phyloP scores from a whole-genome alignment of 2,797 vertebrate species.

The Trichosurus vulpecula region DNA sequence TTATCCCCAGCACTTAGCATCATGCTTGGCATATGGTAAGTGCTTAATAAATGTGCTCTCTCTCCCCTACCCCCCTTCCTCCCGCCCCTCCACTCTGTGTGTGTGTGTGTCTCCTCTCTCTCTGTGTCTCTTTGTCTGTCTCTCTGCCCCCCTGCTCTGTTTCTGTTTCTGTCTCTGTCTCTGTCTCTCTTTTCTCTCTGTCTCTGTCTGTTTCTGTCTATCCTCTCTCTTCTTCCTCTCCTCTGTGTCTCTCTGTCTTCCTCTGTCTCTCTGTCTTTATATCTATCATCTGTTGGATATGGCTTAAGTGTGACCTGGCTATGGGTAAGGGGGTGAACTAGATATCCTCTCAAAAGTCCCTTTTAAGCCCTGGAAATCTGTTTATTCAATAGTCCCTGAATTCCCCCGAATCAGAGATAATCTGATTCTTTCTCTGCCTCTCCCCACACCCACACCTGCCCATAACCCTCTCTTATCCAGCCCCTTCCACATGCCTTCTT shows the following conservation, averaged over 20 bases:
- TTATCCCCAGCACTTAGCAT: too few species aligned
- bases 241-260: background rate
- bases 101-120: too few species aligned
- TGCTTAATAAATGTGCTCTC: too few species aligned
- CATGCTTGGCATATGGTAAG: too few species aligned
- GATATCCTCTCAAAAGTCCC: background rate
- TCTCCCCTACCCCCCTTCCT: too few species aligned
- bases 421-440: background rate
- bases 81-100: too few species aligned
- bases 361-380: background rate
- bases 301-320: background rate
- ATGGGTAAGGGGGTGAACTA: background rate
- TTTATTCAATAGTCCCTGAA: background rate
- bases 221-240: too few species aligned
- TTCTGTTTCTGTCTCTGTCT: too few species aligned
- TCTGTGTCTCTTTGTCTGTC: too few species aligned
- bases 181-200: too few species aligned
- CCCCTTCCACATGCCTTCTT: slow-evolving; percentile 90
- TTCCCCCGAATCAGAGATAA: background rate
- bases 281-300: background rate
- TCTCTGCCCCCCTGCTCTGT: too few species aligned
- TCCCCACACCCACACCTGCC: background rate
- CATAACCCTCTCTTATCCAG: background rate
- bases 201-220: too few species aligned
- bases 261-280: background rate